These are phyloP conservation scores for Crocallis elinguaria DNA, from an alignment of 2,888 invertebrate genomes.

Conservation along the genomic window DNA sequence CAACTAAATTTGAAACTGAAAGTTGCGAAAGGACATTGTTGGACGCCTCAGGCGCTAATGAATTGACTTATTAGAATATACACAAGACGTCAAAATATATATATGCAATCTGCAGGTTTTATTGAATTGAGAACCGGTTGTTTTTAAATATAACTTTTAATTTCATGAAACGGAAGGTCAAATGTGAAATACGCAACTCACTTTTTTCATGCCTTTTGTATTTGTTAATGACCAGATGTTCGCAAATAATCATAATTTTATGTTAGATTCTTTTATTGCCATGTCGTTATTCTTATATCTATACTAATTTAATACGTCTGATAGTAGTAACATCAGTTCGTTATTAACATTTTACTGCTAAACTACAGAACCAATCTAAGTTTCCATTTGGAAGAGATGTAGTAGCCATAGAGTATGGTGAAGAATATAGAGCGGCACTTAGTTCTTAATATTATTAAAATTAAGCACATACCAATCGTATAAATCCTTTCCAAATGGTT, in stretches of 20 bases:
- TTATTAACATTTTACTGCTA: too few species aligned
- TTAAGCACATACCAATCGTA: too few species aligned
- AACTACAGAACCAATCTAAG: too few species aligned
- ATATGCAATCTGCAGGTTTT: conserved; percentile 27
- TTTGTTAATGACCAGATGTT: not conserved
- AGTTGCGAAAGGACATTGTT: conserved; percentile 57
- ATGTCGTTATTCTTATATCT: too few species aligned
- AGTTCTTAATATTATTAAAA: too few species aligned
- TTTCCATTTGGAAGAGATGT: too few species aligned
- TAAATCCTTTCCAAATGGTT: too few species aligned
- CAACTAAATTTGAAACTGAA: conserved; percentile 59
- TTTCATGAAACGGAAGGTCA: conserved; percentile 48
- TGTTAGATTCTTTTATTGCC: not conserved
- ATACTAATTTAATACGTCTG: too few species aligned
- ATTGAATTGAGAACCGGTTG: conserved; percentile 41
- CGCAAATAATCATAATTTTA: not conserved
- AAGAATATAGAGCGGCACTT: too few species aligned
- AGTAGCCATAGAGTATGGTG: too few species aligned
- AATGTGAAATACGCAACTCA: conserved; percentile 32
- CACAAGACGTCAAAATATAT: conserved; percentile 15
- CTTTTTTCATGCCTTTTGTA: not conserved
- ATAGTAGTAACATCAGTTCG: too few species aligned
- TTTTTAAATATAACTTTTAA: conserved; percentile 24
- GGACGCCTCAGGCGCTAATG: conserved; percentile 58
- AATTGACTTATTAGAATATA: conserved; percentile 49